Conservation (phyloP, 1,140 invertebrate species). For the Drosophila chauvacae region DNA sequence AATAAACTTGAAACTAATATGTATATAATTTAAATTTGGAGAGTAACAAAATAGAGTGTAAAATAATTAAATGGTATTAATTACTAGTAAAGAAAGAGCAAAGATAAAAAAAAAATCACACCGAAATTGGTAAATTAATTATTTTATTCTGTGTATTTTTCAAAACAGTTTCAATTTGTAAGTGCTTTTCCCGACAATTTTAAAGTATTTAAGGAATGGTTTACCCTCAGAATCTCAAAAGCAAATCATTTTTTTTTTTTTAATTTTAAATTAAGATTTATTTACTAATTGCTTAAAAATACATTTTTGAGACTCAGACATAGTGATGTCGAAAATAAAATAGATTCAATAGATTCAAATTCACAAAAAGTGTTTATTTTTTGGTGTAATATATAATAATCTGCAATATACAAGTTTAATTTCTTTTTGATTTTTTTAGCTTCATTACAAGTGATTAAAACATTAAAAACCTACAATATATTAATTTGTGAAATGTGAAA, state of each 20-base stretch:
- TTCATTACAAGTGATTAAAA: no score
- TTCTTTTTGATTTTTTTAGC: no score
- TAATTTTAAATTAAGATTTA: not conserved
- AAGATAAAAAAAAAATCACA: not conserved
- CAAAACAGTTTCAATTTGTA: no score
- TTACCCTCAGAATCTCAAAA: not conserved
- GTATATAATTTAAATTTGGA: not conserved
- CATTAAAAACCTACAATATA: no score
- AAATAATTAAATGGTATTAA: not conserved
- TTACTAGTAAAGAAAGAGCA: not conserved
- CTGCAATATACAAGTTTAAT: no score
- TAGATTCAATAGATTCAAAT: no score
- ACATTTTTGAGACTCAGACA: no score
- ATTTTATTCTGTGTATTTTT: no score
- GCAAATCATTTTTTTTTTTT: not conserved
- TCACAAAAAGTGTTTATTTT: no score
- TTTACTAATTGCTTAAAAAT: not conserved
- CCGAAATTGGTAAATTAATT: not conserved
- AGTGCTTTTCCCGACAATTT: not conserved
- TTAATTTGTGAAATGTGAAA: not conserved
- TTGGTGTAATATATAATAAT: no score
- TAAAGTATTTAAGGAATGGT: not conserved
- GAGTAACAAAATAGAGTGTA: not conserved
- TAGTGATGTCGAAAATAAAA: no score
- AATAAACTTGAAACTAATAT: not conserved